Percentiles rank a stretch among this genome's conserved stretches.
These are phyloP conservation scores for Scomber colias DNA, from an alignment of 2,113 vertebrate genomes.

Conservation along the genomic window DNA sequence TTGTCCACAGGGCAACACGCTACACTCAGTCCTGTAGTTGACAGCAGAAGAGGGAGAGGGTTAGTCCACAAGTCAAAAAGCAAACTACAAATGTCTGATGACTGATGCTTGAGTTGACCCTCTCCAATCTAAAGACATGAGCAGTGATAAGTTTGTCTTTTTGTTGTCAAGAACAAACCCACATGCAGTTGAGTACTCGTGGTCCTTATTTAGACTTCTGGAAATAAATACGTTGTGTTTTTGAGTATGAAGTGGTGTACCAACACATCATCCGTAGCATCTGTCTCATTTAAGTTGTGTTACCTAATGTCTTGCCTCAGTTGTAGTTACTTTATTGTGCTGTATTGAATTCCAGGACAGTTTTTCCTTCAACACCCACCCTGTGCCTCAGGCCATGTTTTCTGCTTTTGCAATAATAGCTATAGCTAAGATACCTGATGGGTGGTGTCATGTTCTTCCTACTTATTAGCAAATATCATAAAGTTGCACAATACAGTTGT, in stretches of 20 bases:
- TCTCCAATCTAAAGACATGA: neutral
- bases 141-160: neutral
- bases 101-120: neutral
- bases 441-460: conserved; percentile 50
- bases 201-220: neutral
- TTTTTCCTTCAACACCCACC: conserved; percentile 60
- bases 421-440: conserved; percentile 57
- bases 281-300: conserved; percentile 27
- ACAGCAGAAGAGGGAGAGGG: neutral
- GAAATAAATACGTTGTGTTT: neutral
- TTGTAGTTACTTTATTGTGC: conserved; percentile 65
- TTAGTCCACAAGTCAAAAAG: too few species aligned
- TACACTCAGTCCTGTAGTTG: neutral
- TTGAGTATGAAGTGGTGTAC: neutral
- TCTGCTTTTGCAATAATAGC: conserved; percentile 55
- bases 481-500: neutral
- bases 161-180: neutral
- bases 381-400: conserved; percentile 70
- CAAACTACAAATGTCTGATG: neutral
- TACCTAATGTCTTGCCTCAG: conserved; percentile 40
- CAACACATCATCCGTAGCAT: neutral
- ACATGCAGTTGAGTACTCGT: neutral
- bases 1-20: conserved; percentile 10
- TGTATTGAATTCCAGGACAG: conserved; percentile 67
- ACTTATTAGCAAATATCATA: neutral